Percentiles rank a stretch among this genome's conserved stretches.
Conservation (phyloP, 2,113 vertebrate genomes). For the Cavia porcellus region DNA sequence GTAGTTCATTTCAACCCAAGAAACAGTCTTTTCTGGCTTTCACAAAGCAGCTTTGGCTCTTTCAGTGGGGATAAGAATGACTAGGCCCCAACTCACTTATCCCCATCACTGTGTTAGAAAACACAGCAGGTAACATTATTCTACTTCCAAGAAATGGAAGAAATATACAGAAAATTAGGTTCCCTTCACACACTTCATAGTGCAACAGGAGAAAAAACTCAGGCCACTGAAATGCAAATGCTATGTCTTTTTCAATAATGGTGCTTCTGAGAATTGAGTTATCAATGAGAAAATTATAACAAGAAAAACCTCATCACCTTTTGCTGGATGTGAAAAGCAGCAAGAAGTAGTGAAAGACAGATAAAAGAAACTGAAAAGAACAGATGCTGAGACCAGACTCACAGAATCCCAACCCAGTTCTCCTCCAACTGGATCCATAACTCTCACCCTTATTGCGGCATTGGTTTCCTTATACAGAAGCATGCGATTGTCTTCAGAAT, state of each 20-base stretch:
- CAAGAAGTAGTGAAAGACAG: not conserved
- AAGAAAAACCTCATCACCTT: not conserved
- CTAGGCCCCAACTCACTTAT: not conserved
- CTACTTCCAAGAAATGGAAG: constrained; percentile 22
- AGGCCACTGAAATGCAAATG: not conserved
- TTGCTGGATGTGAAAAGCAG: constrained; percentile 23
- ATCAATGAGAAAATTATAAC: not conserved
- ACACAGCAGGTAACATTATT: not conserved
- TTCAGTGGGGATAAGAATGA: not conserved
- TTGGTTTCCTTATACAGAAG: not conserved
- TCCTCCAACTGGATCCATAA: not conserved
- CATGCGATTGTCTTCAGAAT: not conserved
- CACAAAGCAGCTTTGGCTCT: not conserved
- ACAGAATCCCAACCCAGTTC: not conserved
- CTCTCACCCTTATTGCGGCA: not conserved
- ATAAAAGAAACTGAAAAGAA: not conserved
- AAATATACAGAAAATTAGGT: constrained; percentile 11
- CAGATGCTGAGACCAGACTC: not conserved
- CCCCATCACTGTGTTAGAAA: not conserved
- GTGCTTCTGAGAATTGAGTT: not conserved
- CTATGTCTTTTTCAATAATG: not conserved
- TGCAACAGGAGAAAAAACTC: not conserved
- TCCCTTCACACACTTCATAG: not conserved
- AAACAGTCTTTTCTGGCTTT: not conserved
- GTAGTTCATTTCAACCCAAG: not conserved